Conservation (phyloP, 2,888 invertebrate species). For the Cremastinae sp. region DNA sequence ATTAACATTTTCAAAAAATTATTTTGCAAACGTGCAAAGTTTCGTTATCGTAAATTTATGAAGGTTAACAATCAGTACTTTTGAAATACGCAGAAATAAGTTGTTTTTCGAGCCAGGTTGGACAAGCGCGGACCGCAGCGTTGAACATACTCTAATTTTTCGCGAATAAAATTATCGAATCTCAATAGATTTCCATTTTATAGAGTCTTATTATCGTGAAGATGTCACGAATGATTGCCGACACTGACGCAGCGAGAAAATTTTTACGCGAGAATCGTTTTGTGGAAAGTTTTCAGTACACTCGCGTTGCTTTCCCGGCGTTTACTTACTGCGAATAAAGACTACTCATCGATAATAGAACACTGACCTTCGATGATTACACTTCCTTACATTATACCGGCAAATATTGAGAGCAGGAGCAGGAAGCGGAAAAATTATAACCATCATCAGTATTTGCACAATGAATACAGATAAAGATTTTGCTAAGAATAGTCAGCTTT, state of each 20-base stretch:
- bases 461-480: no score
- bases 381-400: no score
- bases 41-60: no score
- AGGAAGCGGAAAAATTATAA: no score
- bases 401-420: no score
- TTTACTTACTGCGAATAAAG: constrained; percentile 45
- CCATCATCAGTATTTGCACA: no score
- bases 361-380: constrained; percentile 39
- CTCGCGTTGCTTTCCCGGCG: neutral
- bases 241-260: constrained; percentile 1
- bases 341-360: constrained; percentile 42
- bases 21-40: no score
- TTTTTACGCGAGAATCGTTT: neutral
- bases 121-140: constrained; percentile 70
- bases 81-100: constrained; percentile 74
- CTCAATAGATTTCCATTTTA: constrained; percentile 11
- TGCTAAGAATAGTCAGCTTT: no score
- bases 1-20: no score
- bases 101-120: constrained; percentile 73
- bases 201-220: constrained; percentile 6
- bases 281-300: constrained; percentile 24
- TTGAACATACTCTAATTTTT: constrained; percentile 58
- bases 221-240: constrained; percentile 29
- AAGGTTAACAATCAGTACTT: constrained; percentile 68
- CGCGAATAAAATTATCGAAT: neutral